Evolutionary conservation across 1,140 invertebrate genomes (phyloP), one percentile per base, ranked within the genome.

Genomic region (Doryteuthis pealeii): DNA sequence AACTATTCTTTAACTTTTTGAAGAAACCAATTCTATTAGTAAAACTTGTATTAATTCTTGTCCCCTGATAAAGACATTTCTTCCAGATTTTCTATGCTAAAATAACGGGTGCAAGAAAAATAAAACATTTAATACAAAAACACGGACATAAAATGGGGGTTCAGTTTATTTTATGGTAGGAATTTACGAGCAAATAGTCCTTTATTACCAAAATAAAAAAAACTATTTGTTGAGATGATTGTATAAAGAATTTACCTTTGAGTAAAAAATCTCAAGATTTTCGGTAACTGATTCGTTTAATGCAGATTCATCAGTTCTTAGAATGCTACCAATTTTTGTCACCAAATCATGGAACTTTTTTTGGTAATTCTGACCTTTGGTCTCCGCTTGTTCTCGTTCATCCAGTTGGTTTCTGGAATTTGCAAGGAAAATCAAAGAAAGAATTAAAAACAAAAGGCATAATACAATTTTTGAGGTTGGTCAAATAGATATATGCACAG

Each of bases 361-460:
- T 12, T 84, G 77, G 32, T 78, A 65, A 10, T 74, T 43, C 30
- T 76, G 73, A 35, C 71, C 74, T 71, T 78, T 76, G 10, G 80
- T 74, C 54, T 85, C 84, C 15, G 81, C 79, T 43, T 75, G 69
- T 45, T 87, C 86, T 78, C 84, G 76, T 30, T 85, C 84, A 31
- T 85, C 82, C 30, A 87, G 72, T 49, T 85, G 82, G 71, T 81
- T 82, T 74, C 87, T 87, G 71, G 15, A 75, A 65, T 70, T 49
- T 18, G 74, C 35, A 79, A 67, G 31, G 49, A 40, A 71, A 22
- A 69, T 67, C n/a, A 32, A 6, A n/a, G n/a, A n/a, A n/a, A n/a
- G 14, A 45, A 40, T 14, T 43, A 45, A 72, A 72, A 62, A 62
- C n/a, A 62, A 62, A 15, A 62, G 22, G 5, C 58, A 5, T 3